Evolutionary conservation across 2,113 vertebrate genomes (phyloP).

Genomic region (Hylia prasina): DNA sequence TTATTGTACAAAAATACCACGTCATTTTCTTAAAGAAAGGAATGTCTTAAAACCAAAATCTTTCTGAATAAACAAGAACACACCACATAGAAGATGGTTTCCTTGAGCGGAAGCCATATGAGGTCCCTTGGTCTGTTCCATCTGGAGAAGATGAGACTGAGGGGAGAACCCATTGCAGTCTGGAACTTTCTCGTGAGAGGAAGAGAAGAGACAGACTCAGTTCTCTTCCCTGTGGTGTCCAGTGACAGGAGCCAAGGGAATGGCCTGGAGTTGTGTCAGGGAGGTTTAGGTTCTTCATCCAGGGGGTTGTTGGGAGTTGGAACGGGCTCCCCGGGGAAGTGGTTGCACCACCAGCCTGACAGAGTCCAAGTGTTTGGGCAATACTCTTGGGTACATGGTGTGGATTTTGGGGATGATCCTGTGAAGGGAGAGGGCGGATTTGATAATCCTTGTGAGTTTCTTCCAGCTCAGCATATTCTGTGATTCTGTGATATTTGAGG

Average conservation of each 20-base stretch:
- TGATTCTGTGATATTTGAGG: neutral
- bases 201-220: rapidly evolving
- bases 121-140: neutral
- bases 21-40: neutral
- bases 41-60: neutral
- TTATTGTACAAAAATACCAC: neutral
- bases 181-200: rapidly evolving
- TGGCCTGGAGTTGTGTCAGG: neutral
- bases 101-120: neutral
- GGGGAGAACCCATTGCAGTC: neutral
- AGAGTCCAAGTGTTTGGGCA: neutral
- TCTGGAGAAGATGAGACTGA: neutral
- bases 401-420: neutral
- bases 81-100: neutral
- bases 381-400: neutral
- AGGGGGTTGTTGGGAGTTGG: no score
- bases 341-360: neutral
- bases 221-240: neutral
- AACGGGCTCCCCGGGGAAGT: neutral
- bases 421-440: neutral
- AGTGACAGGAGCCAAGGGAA: neutral
- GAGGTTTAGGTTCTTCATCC: neutral
- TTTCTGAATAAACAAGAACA: neutral
- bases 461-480: neutral
- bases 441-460: neutral